phyloP scores from a whole-genome alignment of 2,888 invertebrate species.

The Bembecia ichneumoniformis region DNA sequence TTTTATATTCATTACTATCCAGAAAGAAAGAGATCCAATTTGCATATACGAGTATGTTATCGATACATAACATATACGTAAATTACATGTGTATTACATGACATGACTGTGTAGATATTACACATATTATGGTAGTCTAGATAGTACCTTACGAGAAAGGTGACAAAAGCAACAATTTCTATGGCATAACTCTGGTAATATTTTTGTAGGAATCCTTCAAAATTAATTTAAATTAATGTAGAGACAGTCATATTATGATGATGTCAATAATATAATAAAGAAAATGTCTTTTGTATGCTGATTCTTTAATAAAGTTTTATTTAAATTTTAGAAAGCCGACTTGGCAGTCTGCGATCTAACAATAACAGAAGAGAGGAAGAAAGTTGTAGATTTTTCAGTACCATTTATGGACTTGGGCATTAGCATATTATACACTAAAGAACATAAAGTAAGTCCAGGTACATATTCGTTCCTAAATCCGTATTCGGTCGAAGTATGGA shows the following conservation, averaged over 20 bases:
- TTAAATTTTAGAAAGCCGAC: conserved; percentile 80
- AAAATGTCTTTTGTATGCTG: conserved; percentile 2
- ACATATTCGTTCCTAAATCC: conserved; percentile 91
- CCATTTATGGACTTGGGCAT: conserved; percentile 97
- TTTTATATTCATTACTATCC: too few species aligned
- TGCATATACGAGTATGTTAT: too few species aligned
- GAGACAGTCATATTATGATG: neutral
- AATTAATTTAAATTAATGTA: neutral
- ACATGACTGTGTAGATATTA: too few species aligned
- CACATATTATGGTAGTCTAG: too few species aligned
- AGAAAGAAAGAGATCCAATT: too few species aligned
- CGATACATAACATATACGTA: too few species aligned
- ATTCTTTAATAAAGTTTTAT: neutral
- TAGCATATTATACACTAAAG: conserved; percentile 87
- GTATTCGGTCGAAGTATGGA: conserved; percentile 87
- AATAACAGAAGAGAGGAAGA: conserved; percentile 91
- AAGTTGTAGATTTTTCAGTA: conserved; percentile 92
- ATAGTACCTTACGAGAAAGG: too few species aligned
- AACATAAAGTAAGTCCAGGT: conserved; percentile 81
- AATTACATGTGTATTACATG: too few species aligned
- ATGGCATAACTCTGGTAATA: too few species aligned
- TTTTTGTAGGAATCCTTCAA: too few species aligned
- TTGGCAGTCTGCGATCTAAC: conserved; percentile 92
- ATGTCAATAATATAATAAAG: neutral
- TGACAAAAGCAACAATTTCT: too few species aligned